Conservation (phyloP, 2,113 vertebrate species). For the Sinocyclocheilus maitianheensis region DNA sequence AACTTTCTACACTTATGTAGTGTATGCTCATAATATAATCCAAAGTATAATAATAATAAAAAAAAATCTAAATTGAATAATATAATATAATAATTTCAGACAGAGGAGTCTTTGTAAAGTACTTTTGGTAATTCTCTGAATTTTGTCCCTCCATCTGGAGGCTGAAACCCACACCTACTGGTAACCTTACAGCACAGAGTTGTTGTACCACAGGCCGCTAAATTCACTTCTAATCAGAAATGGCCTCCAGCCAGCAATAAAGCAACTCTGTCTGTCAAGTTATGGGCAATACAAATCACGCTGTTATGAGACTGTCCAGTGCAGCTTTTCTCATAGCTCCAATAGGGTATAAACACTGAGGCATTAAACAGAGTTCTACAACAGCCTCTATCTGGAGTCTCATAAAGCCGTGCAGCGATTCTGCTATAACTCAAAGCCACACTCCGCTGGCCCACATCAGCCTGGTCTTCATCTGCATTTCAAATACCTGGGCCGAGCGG, state of each 20-base stretch:
- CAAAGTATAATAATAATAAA: too few relatives aligned
- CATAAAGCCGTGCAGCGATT: constrained; percentile 34
- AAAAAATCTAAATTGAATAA: too few relatives aligned
- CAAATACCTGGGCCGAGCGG: constrained; percentile 90
- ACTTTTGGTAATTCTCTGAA: background rate
- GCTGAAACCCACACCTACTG: constrained; percentile 2
- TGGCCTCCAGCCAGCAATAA: constrained; percentile 46
- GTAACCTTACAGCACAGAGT: background rate
- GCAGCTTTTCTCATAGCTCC: constrained; percentile 32
- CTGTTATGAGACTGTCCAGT: constrained; percentile 43
- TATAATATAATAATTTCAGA: background rate
- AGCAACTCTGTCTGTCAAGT: constrained; percentile 44
- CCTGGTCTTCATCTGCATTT: constrained; percentile 42
- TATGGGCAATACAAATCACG: constrained; percentile 52
- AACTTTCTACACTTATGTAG: too few relatives aligned
- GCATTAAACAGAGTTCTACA: constrained; percentile 44
- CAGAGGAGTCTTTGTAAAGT: background rate
- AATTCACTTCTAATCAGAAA: constrained; percentile 51
- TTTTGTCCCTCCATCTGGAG: background rate
- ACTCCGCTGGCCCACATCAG: constrained; percentile 6
- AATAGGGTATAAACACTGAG: constrained; percentile 42
- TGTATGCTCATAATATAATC: too few relatives aligned
- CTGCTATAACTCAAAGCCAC: constrained; percentile 46
- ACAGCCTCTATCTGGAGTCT: constrained; percentile 29
- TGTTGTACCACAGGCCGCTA: constrained; percentile 27